phyloP scores from a whole-genome alignment of 1,140 invertebrate species.

The Acromyrmex echinatior region DNA sequence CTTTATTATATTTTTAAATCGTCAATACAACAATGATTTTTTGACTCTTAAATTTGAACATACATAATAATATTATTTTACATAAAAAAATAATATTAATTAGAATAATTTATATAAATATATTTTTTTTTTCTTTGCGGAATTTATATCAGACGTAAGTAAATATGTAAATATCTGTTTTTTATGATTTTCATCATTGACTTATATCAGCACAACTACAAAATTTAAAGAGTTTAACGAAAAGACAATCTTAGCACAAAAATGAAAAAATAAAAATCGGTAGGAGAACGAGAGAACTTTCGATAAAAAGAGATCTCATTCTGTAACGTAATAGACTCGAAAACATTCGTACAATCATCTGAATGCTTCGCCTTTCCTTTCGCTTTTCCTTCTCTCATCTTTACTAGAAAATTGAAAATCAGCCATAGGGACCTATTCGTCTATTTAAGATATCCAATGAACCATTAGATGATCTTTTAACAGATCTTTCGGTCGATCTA shows the following conservation, averaged over 20 bases:
- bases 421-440: background rate
- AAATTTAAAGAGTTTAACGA: slow-evolving; percentile 14
- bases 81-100: background rate
- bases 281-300: background rate
- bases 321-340: background rate
- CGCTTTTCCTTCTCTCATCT: no score
- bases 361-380: background rate
- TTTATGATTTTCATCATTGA: background rate
- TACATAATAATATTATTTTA: background rate
- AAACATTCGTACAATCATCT: slow-evolving; percentile 59
- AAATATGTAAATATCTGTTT: background rate
- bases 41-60: background rate
- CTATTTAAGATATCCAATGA: background rate
- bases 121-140: background rate
- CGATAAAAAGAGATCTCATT: slow-evolving; percentile 21
- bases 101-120: background rate
- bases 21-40: background rate
- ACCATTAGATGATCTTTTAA: background rate
- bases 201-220: no score
- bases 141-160: background rate
- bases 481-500: background rate
- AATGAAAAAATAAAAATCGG: background rate
- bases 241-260: background rate
- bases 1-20: background rate
- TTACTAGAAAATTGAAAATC: background rate